Conservation (phyloP, 2,113 vertebrate genomes). For the Cheirogaleus medius region DNA sequence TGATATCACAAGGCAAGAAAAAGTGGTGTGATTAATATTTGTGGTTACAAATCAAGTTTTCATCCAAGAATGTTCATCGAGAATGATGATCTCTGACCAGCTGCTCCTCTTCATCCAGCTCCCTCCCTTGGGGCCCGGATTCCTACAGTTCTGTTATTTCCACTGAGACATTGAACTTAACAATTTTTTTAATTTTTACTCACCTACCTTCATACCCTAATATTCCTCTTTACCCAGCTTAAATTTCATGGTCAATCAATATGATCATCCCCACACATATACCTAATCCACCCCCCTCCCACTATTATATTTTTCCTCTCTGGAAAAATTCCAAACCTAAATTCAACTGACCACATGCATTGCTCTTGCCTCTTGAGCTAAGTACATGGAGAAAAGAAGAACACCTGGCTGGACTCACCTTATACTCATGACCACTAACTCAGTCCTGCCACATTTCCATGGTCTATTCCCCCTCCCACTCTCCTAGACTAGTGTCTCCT, state of each 20-base stretch:
- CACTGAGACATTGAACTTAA: neutral
- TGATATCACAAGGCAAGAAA: constrained; percentile 6
- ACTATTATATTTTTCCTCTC: neutral
- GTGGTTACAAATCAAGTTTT: neutral
- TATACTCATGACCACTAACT: neutral
- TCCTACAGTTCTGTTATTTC: neutral
- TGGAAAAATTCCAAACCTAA: neutral
- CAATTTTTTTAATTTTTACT: neutral
- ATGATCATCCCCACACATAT: neutral
- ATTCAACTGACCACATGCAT: neutral
- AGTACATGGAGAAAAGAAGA: neutral
- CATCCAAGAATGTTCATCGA: neutral
- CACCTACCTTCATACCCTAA: neutral
- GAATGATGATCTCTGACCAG: neutral
- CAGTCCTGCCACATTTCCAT: neutral
- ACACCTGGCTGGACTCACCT: neutral
- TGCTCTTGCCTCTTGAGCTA: neutral
- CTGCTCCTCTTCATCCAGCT: neutral
- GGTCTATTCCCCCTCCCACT: neutral
- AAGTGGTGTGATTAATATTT: neutral
- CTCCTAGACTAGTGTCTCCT: neutral
- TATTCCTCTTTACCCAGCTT: neutral
- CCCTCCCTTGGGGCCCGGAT: neutral
- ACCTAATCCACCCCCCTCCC: neutral
- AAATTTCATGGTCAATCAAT: neutral